phyloP scores from a whole-genome alignment of 1,140 invertebrate genomes.

The Zophobas atratus region DNA sequence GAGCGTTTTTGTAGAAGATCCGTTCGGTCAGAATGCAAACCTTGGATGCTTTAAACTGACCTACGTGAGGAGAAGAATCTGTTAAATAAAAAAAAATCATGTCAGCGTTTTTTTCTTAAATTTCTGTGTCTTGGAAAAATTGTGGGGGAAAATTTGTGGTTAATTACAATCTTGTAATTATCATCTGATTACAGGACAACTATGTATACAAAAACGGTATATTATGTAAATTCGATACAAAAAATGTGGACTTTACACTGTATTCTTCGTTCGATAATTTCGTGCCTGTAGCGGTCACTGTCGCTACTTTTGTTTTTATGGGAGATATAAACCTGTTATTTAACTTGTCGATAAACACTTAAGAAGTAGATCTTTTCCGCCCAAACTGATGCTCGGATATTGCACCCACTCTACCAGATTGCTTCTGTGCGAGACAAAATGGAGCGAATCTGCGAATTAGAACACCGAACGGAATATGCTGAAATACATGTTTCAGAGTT shows the following conservation, averaged over 20 bases:
- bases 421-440: conserved; percentile 51
- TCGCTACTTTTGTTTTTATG: too few relatives aligned
- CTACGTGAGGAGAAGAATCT: not conserved
- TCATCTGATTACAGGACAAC: too few relatives aligned
- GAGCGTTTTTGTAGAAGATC: not conserved
- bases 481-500: conserved; percentile 60
- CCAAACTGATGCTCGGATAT: conserved; percentile 34
- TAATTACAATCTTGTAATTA: too few relatives aligned
- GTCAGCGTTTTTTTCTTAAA: too few relatives aligned
- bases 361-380: not conserved
- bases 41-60: not conserved
- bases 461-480: conserved; percentile 57
- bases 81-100: too few relatives aligned
- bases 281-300: too few relatives aligned
- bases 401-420: conserved; percentile 51
- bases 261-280: too few relatives aligned
- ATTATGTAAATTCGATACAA: too few relatives aligned
- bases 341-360: conserved; percentile 28
- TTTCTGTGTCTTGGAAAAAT: too few relatives aligned
- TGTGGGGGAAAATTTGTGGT: too few relatives aligned
- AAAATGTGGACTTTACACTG: too few relatives aligned
- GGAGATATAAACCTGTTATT: not conserved
- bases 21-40: not conserved
- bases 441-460: conserved; percentile 51
- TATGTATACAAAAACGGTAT: too few relatives aligned